phyloP scores from a whole-genome alignment of 2,797 vertebrate species.

The Pitangus sulphuratus region DNA sequence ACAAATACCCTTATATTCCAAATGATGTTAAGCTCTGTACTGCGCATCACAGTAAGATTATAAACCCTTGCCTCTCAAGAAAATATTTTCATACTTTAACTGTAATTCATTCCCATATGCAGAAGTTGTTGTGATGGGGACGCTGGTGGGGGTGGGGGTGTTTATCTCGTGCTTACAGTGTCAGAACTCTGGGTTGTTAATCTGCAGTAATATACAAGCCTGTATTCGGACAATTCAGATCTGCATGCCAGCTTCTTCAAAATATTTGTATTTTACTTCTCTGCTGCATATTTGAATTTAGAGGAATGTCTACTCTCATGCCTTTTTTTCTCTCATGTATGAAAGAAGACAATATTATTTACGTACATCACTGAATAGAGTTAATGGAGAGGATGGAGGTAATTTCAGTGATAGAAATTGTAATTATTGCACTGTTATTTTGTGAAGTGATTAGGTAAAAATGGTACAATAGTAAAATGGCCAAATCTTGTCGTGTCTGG shows the following conservation, averaged over 20 bases:
- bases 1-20: constrained; percentile 61
- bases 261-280: not conserved
- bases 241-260: not conserved
- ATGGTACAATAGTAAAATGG: not conserved
- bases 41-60: not conserved
- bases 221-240: not conserved
- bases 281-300: not conserved
- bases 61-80: not conserved
- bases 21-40: not conserved
- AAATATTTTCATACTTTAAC: not conserved
- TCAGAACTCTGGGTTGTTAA: not conserved
- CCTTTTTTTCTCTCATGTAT: not conserved
- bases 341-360: not conserved
- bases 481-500: not conserved
- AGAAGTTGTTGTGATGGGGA: not conserved
- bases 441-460: not conserved
- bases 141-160: too few relatives aligned
- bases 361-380: fast-evolving
- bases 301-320: not conserved
- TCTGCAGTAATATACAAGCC: not conserved
- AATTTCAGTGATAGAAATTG: not conserved
- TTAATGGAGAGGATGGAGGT: not conserved
- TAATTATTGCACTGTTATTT: not conserved
- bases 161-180: not conserved
- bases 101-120: not conserved